A percentile compares a stretch with the other conserved stretches of the same genome.
Conservation (phyloP, 2,888 invertebrate species). For the Scaeva pyrastri region DNA sequence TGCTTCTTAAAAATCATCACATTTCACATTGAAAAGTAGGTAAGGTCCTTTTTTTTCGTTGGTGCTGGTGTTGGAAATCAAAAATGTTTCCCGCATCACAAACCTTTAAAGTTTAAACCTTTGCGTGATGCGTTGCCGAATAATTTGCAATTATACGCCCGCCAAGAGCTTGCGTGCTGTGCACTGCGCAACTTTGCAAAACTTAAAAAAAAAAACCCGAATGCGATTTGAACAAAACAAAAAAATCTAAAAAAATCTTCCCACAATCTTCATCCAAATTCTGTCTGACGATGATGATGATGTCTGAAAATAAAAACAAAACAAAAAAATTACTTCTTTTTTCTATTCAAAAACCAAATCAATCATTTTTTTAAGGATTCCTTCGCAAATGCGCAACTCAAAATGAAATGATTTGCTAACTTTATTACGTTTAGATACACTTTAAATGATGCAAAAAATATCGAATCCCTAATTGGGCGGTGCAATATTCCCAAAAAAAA, state of each 20-base stretch:
- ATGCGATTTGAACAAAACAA: constrained; percentile 2
- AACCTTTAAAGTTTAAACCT: no score
- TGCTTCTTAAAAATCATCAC: constrained; percentile 51
- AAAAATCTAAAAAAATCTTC: constrained; percentile 71
- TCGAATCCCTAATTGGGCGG: background rate
- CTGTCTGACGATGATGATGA: background rate
- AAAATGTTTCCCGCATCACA: constrained; percentile 19
- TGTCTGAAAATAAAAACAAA: constrained; percentile 12
- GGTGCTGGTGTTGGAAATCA: background rate
- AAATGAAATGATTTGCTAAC: constrained; percentile 57
- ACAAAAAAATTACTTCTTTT: background rate
- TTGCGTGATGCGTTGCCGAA: constrained; percentile 83
- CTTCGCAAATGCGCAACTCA: no score
- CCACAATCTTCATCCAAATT: constrained; percentile 51
- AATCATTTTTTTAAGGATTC: constrained; percentile 40
- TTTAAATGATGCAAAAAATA: background rate
- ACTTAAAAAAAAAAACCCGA: constrained; percentile 11
- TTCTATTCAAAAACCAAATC: constrained; percentile 12
- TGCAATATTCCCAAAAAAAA: constrained; percentile 10
- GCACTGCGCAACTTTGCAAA: constrained; percentile 34
- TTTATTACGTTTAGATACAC: constrained; percentile 49
- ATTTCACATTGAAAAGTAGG: constrained; percentile 26
- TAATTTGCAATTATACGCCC: constrained; percentile 74
- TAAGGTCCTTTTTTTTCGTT: constrained; percentile 51
- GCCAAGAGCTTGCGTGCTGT: constrained; percentile 66